Conservation (phyloP, 2,888 invertebrate genomes). For the Epiblema foenella region DNA sequence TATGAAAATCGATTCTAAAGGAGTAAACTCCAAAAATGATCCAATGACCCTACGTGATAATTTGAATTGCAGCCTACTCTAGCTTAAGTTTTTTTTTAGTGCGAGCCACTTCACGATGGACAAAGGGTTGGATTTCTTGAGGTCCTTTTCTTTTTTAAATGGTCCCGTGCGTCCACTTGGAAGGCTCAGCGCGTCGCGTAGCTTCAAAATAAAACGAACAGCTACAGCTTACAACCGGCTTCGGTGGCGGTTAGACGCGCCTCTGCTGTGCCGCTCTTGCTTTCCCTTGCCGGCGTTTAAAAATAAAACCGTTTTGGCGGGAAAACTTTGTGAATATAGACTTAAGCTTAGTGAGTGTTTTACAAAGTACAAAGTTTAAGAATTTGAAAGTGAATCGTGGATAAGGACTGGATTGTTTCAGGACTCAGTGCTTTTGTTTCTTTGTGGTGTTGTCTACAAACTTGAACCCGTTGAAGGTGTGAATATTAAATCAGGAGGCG, state of each 20-base stretch:
- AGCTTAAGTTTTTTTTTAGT: slow-evolving; percentile 1
- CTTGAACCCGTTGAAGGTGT: slow-evolving; percentile 49
- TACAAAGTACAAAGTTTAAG: not conserved
- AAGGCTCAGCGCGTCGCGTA: slow-evolving; percentile 53
- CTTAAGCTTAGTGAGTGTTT: slow-evolving; percentile 7
- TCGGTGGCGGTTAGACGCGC: slow-evolving; percentile 73
- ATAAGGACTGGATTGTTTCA: slow-evolving; percentile 26
- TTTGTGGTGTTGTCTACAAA: slow-evolving; percentile 23
- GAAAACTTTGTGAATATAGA: slow-evolving; percentile 57
- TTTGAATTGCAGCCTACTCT: slow-evolving; percentile 2
- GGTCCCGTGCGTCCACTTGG: slow-evolving; percentile 12
- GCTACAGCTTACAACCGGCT: slow-evolving; percentile 78
- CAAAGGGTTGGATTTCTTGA: slow-evolving; percentile 36
- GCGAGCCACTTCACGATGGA: slow-evolving; percentile 12
- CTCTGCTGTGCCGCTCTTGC: slow-evolving; percentile 45
- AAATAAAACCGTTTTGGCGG: slow-evolving; percentile 68
- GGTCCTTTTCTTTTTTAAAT: slow-evolving; percentile 12
- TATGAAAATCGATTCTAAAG: no score
- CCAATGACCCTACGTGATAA: not conserved
- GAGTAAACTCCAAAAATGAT: no score
- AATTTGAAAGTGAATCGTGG: slow-evolving; percentile 1
- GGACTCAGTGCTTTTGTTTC: slow-evolving; percentile 20
- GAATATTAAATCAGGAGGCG: slow-evolving; percentile 56
- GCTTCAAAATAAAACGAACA: slow-evolving; percentile 77
- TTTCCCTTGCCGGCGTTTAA: slow-evolving; percentile 47